A percentile compares a stretch with the other conserved stretches of the same genome.
Evolutionary conservation across 2,888 invertebrate genomes (phyloP).

Genomic region (Epinotia ramella): DNA sequence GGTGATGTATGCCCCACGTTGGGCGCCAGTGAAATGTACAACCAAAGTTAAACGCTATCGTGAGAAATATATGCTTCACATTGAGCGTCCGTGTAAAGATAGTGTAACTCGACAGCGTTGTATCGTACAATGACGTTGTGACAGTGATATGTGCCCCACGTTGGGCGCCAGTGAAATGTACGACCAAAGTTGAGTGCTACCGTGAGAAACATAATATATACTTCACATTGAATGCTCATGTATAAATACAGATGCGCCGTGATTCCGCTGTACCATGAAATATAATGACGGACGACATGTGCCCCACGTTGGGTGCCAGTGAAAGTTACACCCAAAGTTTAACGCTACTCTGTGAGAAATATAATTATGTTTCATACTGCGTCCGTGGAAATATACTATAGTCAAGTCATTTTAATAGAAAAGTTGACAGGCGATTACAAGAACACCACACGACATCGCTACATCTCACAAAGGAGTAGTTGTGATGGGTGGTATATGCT

Average conservation of each 20-base stretch:
- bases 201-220: background rate
- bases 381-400: background rate
- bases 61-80: background rate
- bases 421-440: too few species aligned
- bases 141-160: background rate
- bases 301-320: background rate
- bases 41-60: background rate
- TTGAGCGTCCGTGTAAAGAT: background rate
- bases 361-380: too few species aligned
- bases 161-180: background rate
- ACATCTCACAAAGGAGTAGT: background rate
- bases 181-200: background rate
- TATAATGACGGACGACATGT: too few species aligned
- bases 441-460: background rate
- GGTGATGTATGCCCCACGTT: background rate
- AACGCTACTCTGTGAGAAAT: too few species aligned
- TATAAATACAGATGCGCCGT: too few species aligned
- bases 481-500: background rate
- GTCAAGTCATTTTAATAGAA: too few species aligned
- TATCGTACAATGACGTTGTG: slow-evolving; percentile 6
- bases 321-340: too few species aligned
- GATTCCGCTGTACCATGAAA: too few species aligned
- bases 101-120: background rate
- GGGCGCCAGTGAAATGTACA: background rate
- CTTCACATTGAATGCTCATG: background rate